Conservation (phyloP, 2,113 vertebrate genomes). For the Tragulus kanchil region DNA sequence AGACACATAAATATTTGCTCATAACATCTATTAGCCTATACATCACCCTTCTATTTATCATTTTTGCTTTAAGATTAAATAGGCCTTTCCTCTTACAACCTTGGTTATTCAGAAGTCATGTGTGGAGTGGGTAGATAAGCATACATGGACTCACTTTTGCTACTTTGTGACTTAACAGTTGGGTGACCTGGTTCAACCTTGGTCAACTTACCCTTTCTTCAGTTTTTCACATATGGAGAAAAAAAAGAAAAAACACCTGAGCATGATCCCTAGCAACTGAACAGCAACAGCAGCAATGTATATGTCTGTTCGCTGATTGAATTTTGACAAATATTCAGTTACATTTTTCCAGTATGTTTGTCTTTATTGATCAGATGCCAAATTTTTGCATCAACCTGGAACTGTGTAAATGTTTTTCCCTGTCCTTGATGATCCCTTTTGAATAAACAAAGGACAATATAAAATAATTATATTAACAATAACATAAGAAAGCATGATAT, state of each 20-base stretch:
- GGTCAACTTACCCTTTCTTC: not conserved
- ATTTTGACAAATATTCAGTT: slow-evolving; percentile 28
- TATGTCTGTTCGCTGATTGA: not conserved
- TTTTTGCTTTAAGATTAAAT: not conserved
- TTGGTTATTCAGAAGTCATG: not conserved
- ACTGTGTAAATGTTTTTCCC: not conserved
- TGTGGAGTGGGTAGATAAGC: not conserved
- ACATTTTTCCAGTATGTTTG: not conserved
- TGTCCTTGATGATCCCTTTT: not conserved
- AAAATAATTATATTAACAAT: slow-evolving; percentile 17
- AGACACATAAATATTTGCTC: not conserved
- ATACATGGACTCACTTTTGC: not conserved
- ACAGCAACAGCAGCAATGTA: too few species aligned
- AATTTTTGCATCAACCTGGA: not conserved
- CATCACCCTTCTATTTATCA: not conserved
- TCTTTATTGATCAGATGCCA: slow-evolving; percentile 7
- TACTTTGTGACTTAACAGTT: not conserved
- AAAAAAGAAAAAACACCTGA: too few species aligned
- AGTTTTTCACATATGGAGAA: not conserved
- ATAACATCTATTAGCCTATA: not conserved
- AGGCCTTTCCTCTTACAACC: not conserved
- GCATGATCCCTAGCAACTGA: too few species aligned
- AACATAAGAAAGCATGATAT: not conserved
- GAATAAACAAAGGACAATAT: not conserved
- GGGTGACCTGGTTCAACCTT: not conserved